phyloP scores from a whole-genome alignment of 2,113 vertebrate species.

The Phyllopteryx taeniolatus region DNA sequence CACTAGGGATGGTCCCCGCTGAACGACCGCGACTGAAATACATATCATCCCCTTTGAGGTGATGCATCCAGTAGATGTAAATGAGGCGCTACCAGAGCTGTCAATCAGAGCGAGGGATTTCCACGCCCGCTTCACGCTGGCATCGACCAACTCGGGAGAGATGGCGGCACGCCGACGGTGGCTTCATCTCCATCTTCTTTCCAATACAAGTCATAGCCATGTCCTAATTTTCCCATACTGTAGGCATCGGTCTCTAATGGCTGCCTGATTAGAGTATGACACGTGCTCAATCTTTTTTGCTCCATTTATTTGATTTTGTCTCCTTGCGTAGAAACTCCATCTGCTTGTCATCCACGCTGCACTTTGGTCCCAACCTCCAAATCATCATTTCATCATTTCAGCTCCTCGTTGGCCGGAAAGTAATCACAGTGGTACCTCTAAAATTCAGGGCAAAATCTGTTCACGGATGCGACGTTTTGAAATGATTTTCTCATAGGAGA shows the following conservation, averaged over 20 bases:
- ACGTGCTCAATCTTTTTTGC: neutral
- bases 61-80: constrained; percentile 36
- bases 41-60: constrained; percentile 12
- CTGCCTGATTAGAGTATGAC: constrained; percentile 5
- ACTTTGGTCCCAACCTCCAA: neutral
- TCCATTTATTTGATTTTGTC: neutral
- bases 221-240: neutral
- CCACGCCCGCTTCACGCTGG: neutral
- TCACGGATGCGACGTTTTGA: neutral
- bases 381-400: constrained; percentile 22
- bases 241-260: constrained; percentile 1
- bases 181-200: constrained; percentile 32
- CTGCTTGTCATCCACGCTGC: constrained; percentile 4
- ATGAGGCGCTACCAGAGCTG: constrained; percentile 23
- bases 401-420: neutral
- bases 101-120: constrained; percentile 29
- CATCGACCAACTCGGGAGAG: constrained; percentile 10
- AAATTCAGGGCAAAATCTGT: neutral
- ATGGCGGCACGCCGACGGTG: constrained; percentile 7
- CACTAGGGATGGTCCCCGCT: neutral
- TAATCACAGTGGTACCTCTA: neutral
- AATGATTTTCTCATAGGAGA: neutral
- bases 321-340: constrained; percentile 4
- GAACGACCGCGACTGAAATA: neutral
- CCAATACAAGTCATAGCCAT: constrained; percentile 18